A percentile compares a stretch with the other conserved stretches of the same genome.
Evolutionary conservation across 1,140 invertebrate genomes (phyloP).

Genomic region (Frieseomelitta varia): DNA sequence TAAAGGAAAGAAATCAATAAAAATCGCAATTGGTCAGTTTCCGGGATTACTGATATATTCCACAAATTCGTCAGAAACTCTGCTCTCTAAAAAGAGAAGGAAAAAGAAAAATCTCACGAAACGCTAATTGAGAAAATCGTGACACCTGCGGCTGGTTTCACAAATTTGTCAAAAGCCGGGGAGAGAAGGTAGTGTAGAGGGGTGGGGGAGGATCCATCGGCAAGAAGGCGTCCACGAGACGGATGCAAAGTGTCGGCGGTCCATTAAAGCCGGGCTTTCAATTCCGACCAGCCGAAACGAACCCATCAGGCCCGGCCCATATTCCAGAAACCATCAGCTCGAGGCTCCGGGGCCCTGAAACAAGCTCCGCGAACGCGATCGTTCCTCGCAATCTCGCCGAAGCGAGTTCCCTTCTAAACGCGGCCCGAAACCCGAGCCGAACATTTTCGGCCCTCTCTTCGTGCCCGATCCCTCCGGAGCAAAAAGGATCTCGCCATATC

Average conservation of each 20-base stretch:
- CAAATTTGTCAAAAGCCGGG: background rate
- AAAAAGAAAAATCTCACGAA: background rate
- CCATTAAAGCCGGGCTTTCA: constrained; percentile 41
- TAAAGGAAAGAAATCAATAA: no score
- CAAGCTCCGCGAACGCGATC: constrained; percentile 48
- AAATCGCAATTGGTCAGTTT: no score
- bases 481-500: constrained; percentile 69
- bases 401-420: constrained; percentile 42
- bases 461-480: constrained; percentile 57
- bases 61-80: no score
- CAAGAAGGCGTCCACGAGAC: background rate
- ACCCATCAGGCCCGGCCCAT: constrained; percentile 40
- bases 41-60: no score
- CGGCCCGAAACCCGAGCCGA: constrained; percentile 65
- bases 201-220: background rate
- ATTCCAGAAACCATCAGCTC: constrained; percentile 52
- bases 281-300: constrained; percentile 30
- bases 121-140: background rate
- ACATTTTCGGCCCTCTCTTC: constrained; percentile 57
- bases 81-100: no score
- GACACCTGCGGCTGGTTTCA: background rate
- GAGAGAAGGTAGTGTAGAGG: no score
- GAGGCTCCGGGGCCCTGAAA: constrained; percentile 10
- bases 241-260: constrained; percentile 30
- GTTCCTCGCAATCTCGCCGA: constrained; percentile 46